Conservation (phyloP, 35 echinoderm and acorn worm genomes). For the Hemicentrotus pulcherrimus region DNA sequence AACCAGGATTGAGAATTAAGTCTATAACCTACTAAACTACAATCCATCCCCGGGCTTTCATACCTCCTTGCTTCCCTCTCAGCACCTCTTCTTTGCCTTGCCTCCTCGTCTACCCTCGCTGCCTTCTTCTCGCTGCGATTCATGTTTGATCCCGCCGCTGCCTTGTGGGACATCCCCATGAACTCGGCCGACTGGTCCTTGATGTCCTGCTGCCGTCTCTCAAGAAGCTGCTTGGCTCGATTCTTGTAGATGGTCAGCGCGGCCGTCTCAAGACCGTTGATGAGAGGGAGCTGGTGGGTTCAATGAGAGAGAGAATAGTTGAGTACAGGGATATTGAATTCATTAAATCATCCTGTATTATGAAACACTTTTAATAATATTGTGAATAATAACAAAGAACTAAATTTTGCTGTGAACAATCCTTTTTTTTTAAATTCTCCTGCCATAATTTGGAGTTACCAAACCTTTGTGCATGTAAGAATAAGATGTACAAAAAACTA, state of each 20-base stretch:
- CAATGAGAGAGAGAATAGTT: background rate
- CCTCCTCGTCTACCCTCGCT: slow-evolving; percentile 65
- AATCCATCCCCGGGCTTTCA: background rate
- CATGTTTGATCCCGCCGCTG: slow-evolving; percentile 77
- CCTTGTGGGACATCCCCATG: slow-evolving; percentile 66
- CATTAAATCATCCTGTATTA: too few species aligned
- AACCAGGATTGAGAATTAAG: too few species aligned
- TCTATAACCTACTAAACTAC: too few species aligned
- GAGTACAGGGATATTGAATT: background rate
- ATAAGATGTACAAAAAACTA: too few species aligned
- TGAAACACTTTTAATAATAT: too few species aligned
- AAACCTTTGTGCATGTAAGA: too few species aligned
- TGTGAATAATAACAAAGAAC: too few species aligned
- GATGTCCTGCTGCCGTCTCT: slow-evolving; percentile 87
- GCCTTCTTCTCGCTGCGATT: slow-evolving; percentile 50
- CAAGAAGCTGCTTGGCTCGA: slow-evolving; percentile 62
- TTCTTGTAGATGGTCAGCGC: slow-evolving; percentile 68
- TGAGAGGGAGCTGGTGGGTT: slow-evolving; percentile 71
- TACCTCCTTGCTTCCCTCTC: slow-evolving; percentile 96
- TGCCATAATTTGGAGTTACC: too few species aligned
- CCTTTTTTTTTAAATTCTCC: too few species aligned
- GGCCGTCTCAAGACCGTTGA: slow-evolving; percentile 76
- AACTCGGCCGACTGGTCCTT: slow-evolving; percentile 87
- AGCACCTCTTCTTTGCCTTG: slow-evolving; percentile 73
- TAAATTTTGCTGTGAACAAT: too few species aligned